Base-by-base conservation (phyloP, 2,888 invertebrate genomes). In the Cybosia mesomella region DNA sequence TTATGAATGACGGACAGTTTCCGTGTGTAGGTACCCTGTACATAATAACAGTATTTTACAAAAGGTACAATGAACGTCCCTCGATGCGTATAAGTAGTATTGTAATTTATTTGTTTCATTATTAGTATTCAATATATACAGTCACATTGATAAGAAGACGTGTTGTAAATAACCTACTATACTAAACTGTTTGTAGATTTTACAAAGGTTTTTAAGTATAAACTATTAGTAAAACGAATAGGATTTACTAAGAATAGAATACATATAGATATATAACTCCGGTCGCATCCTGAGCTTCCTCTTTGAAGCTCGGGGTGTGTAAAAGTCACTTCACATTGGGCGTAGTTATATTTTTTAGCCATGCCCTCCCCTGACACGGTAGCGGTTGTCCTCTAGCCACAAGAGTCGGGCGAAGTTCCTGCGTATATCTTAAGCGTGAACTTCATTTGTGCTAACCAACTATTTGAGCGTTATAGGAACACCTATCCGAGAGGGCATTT, bases 1-100 rank as follows among this genome's bases (percentile, higher is more conserved):
- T 81, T 78, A 76, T 79, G 77, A 84, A 79, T 85, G 82, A 80
- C 77, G 62, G 75, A 67, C 79, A 66, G 83, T 85, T 87, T 89
- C 88, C 87, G 83, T 75, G 79, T 71, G 75, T 71, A 43, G 36
- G 24, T 55, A 63, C n/a, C 32, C 21, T 5, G 49, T 21, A 21
- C 32, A 62, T 32, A 70, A 72, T 70, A 73, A 72, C 70, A 68
- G 73, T 78, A 77, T 68, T 59, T 62, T 24, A 61, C 67, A 72
- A 63, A 71, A 74, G 82, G 79, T 75, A 67, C 75, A 67, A 73
- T 68, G 67, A 67, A 65, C 58, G 43, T 55, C 32, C 32, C 58
- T 22, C 24, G 15, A 57, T 66, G 63, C 54, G 22, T 64, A 68
- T 34, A 63, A 66, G 70, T 67, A 71, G 66, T 70, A 72, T 71